Evolutionary conservation across 2,888 invertebrate genomes (phyloP).

Genomic region (Blastobasis adustella): DNA sequence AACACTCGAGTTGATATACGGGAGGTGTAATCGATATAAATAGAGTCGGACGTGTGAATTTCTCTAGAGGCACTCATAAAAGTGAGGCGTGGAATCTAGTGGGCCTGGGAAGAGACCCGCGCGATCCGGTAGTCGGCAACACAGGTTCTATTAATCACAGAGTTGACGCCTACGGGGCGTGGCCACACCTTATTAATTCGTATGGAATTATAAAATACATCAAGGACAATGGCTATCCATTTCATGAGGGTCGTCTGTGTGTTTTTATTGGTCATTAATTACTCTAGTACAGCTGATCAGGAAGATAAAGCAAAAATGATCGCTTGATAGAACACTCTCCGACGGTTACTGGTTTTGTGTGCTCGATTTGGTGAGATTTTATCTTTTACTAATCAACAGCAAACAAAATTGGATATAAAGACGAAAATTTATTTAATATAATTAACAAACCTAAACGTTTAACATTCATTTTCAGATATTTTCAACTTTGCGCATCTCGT

Average conservation of each 20-base stretch:
- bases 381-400: too few species aligned
- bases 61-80: conserved; percentile 20
- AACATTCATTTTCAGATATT: too few species aligned
- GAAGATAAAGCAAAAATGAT: conserved; percentile 5
- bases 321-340: background rate
- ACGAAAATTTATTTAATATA: too few species aligned
- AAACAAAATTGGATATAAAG: too few species aligned
- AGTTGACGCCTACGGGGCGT: conserved; percentile 69
- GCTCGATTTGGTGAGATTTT: too few species aligned
- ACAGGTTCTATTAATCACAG: conserved; percentile 60
- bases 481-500: too few species aligned
- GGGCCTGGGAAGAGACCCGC: conserved; percentile 36
- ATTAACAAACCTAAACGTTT: too few species aligned
- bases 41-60: conserved; percentile 45
- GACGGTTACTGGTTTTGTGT: background rate
- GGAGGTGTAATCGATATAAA: conserved; percentile 45
- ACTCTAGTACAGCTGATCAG: conserved; percentile 1
- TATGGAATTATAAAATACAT: conserved; percentile 47
- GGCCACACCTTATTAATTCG: conserved; percentile 65
- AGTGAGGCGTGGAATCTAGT: conserved; percentile 41
- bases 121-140: conserved; percentile 56
- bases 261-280: conserved; percentile 7
- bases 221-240: conserved; percentile 21
- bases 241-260: conserved; percentile 3
- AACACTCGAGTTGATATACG: conserved; percentile 43